Percentiles rank a stretch among this genome's conserved stretches.
Conservation (phyloP, 2,113 vertebrate genomes). For the Eubucco bourcierii region DNA sequence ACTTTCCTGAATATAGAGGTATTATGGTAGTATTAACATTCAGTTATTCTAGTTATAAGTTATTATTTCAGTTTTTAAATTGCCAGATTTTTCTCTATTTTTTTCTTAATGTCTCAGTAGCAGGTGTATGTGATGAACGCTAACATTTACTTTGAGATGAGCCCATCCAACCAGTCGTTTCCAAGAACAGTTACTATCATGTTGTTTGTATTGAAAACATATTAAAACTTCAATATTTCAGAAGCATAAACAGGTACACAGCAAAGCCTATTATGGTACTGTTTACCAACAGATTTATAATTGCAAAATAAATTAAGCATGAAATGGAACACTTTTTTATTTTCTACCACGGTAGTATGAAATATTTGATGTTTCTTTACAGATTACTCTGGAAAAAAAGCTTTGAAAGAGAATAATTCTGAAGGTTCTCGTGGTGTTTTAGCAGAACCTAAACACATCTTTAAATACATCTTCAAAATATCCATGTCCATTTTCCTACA, state of each 20-base stretch:
- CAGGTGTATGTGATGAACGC: not conserved
- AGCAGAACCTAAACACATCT: not conserved
- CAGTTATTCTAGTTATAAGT: not conserved
- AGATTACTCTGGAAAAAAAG: constrained; percentile 66
- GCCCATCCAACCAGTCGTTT: constrained; percentile 52
- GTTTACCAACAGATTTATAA: constrained; percentile 81
- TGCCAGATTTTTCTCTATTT: not conserved
- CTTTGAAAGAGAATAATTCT: constrained; percentile 51
- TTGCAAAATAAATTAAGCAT: constrained; percentile 82
- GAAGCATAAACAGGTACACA: constrained; percentile 70
- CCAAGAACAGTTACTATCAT: constrained; percentile 46
- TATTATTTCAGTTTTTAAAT: not conserved
- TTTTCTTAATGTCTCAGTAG: not conserved
- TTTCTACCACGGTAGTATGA: constrained; percentile 71
- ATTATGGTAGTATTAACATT: not conserved
- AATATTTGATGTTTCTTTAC: constrained; percentile 69
- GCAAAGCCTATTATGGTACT: constrained; percentile 71
- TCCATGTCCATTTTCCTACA: not conserved
- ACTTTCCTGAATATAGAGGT: not conserved
- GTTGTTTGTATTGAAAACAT: constrained; percentile 62
- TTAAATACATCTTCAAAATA: not conserved
- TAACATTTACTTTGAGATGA: constrained; percentile 56
- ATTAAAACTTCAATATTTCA: constrained; percentile 62
- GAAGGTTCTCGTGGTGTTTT: constrained; percentile 14
- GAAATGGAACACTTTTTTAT: constrained; percentile 77